These are phyloP conservation scores for Ladona fulva DNA, from an alignment of 1,140 invertebrate species.

Conservation along the genomic window DNA sequence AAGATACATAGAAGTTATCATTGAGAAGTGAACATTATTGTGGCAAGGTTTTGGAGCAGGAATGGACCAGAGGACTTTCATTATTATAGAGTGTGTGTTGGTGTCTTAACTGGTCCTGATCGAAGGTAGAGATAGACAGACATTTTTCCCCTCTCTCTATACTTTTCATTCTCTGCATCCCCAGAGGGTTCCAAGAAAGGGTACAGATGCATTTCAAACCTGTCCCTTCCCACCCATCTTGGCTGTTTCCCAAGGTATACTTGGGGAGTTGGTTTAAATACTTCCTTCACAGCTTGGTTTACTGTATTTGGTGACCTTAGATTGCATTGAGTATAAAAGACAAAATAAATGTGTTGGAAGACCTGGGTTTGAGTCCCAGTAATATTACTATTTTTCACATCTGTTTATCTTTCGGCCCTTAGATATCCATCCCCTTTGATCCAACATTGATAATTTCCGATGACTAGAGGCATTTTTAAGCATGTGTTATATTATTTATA, in stretches of 20 bases:
- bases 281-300: slow-evolving; percentile 26
- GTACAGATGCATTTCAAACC: slow-evolving; percentile 14
- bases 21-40: slow-evolving; percentile 3
- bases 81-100: background rate
- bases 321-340: slow-evolving; percentile 25
- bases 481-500: no score
- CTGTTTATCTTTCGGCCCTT: no score
- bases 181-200: background rate
- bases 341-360: slow-evolving; percentile 27
- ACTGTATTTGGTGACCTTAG: slow-evolving; percentile 26
- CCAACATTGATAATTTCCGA: no score
- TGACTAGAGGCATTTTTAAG: no score
- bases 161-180: background rate
- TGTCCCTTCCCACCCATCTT: slow-evolving; percentile 13
- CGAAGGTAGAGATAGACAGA: background rate
- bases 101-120: slow-evolving; percentile 10
- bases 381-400: no score
- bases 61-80: background rate
- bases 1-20: slow-evolving; percentile 4
- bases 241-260: slow-evolving; percentile 11
- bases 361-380: no score
- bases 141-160: background rate
- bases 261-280: slow-evolving; percentile 12
- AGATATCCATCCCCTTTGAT: no score
- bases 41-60: slow-evolving; percentile 4